Evolutionary conservation across 2,888 invertebrate species (phyloP).

Genomic region (Zonitis immaculata): DNA sequence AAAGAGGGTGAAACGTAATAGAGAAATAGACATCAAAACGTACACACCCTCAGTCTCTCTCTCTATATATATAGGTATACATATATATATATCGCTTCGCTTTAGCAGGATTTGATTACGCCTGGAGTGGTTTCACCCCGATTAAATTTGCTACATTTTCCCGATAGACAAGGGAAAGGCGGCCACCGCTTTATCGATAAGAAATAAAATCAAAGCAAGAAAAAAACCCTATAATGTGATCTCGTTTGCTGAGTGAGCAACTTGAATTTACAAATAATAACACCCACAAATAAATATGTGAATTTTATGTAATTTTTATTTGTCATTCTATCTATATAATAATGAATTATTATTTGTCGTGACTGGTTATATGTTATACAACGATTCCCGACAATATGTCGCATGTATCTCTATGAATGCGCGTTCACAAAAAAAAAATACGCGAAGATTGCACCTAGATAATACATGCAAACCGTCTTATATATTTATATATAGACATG

Average conservation of each 20-base stretch:
- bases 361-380: slow-evolving; percentile 28
- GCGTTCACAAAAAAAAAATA: slow-evolving; percentile 30
- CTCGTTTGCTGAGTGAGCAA: slow-evolving; percentile 42
- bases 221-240: too few species aligned
- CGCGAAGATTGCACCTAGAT: slow-evolving; percentile 28
- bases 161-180: slow-evolving; percentile 57
- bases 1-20: not conserved
- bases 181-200: slow-evolving; percentile 49
- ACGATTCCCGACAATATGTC: slow-evolving; percentile 32
- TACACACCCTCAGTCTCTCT: slow-evolving; percentile 29
- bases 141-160: slow-evolving; percentile 49
- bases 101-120: slow-evolving; percentile 49
- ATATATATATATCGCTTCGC: slow-evolving; percentile 31
- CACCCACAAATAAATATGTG: too few species aligned
- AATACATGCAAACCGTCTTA: slow-evolving; percentile 8
- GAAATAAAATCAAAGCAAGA: too few species aligned
- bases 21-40: not conserved
- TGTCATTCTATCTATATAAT: too few species aligned
- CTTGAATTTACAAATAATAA: too few species aligned
- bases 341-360: slow-evolving; percentile 15
- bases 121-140: slow-evolving; percentile 51
- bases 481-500: too few species aligned
- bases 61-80: too few species aligned
- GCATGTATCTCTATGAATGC: slow-evolving; percentile 35
- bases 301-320: too few species aligned